Evolutionary conservation across 2,888 invertebrate species (phyloP), one percentile per base, ranked within the genome.

Genomic region (Campoplex nolae): DNA sequence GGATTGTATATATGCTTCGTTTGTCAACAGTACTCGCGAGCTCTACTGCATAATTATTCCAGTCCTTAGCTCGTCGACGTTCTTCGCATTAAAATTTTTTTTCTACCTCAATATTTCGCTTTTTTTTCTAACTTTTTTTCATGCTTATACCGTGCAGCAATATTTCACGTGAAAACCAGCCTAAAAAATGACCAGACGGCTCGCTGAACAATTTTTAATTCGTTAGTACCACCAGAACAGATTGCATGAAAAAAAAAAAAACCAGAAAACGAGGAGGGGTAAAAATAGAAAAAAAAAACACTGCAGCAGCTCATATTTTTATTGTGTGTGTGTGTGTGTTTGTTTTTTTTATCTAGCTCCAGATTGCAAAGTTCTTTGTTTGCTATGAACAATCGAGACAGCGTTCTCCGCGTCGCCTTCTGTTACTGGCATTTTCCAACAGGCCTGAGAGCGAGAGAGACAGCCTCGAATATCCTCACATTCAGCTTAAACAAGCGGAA

Each of bases 201-300:
- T 87, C 81, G 83, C 81, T 85, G 85, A 85, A 85, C 84, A 88
- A 74, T 85, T 80, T 88, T 87, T 85, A 88, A 87, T 85, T 87
- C 76, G 83, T 83, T 83, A 84, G 75, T 76, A 32, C 77, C 70
- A 79, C 28, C 70, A 75, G 70, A 82, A 13, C 62, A 28, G 67
- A 74, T 51, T 45, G 68, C 13, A 62, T 48, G 42, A 38, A 38
- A 78, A 32, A 68, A 35, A 51, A 38, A 16, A n/a, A 48, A 65
- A 38, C 6, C 9, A 51, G 42, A 48, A n/a, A 28, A 48, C 62
- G 32, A n/a, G 28, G 9, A 70, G 54, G 11, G 65, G 51, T 70
- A n/a, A 86, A 65, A 54, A 71, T 74, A 45, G 38, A 56, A 45
- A 83, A 85, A 86, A 45, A 83, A 85, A 86, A 86, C 67, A 56